Conservation (phyloP, 2,797 vertebrate genomes). For the Molossus alvarezi region DNA sequence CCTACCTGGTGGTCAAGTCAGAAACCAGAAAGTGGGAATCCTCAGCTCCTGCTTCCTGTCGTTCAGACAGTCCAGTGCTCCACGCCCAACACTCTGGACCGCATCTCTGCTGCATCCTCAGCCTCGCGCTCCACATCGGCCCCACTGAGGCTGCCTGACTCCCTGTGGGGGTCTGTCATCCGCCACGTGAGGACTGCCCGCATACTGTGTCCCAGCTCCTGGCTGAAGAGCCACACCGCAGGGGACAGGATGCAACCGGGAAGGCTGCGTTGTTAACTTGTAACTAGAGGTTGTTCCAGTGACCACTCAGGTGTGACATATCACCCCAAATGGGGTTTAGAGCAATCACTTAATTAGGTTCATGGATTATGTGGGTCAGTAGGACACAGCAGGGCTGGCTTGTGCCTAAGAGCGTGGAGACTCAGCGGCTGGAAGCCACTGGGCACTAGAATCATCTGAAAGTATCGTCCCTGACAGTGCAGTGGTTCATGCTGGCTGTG, state of each 20-base stretch:
- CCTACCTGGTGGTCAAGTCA: not conserved
- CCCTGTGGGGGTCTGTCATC: not conserved
- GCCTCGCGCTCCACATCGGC: accelerated
- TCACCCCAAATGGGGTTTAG: not conserved
- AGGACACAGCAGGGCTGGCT: not conserved
- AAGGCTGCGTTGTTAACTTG: not conserved
- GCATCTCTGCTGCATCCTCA: not conserved
- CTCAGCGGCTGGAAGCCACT: too few species aligned
- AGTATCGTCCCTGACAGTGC: accelerated
- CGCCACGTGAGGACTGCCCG: not conserved
- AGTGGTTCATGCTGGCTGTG: not conserved
- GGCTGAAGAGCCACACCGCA: not conserved
- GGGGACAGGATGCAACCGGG: accelerated
- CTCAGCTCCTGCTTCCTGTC: not conserved
- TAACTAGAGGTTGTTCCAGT: not conserved
- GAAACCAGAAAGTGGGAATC: not conserved
- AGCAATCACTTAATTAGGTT: not conserved
- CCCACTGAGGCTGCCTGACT: not conserved
- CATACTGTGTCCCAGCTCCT: not conserved
- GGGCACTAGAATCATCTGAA: not conserved
- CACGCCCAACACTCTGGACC: accelerated
- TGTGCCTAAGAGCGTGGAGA: not conserved
- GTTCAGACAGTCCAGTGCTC: not conserved
- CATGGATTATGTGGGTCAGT: not conserved
- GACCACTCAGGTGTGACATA: not conserved